These are phyloP conservation scores for Nasonia giraulti DNA, from an alignment of 1,140 invertebrate species.

Conservation along the genomic window DNA sequence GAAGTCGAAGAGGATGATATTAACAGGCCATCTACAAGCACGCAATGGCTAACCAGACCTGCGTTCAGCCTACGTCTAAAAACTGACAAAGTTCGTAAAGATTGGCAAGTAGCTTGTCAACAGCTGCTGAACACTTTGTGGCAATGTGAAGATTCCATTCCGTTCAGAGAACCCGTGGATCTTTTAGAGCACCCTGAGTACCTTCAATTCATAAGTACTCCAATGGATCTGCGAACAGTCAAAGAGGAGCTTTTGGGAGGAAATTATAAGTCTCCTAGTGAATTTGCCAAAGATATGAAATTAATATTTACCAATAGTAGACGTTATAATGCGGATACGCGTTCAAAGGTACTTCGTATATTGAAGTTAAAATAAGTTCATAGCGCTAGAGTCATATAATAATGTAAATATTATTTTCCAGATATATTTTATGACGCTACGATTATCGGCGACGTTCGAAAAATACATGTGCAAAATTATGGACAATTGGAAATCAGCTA, in stretches of 20 bases:
- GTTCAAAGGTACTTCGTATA: constrained; percentile 79
- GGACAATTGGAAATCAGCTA: constrained; percentile 77
- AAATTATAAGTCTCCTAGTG: constrained; percentile 83
- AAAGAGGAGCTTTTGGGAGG: constrained; percentile 85
- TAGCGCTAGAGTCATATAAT: constrained; percentile 3
- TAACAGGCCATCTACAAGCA: constrained; percentile 75
- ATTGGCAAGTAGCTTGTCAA: constrained; percentile 81
- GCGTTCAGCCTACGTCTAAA: constrained; percentile 61
- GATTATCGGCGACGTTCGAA: constrained; percentile 91
- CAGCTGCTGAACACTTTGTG: constrained; percentile 82
- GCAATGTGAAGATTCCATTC: constrained; percentile 86
- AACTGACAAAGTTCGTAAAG: constrained; percentile 62
- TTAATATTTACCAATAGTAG: constrained; percentile 94
- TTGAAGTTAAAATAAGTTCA: constrained; percentile 46
- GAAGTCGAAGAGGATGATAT: constrained; percentile 69
- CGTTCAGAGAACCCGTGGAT: constrained; percentile 88
- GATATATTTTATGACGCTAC: constrained; percentile 94
- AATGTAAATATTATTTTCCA: constrained; percentile 66
- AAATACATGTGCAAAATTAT: constrained; percentile 83
- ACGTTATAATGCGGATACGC: constrained; percentile 93
- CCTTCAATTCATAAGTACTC: constrained; percentile 79
- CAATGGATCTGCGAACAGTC: constrained; percentile 89
- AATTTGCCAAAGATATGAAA: constrained; percentile 91
- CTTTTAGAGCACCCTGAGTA: constrained; percentile 85
- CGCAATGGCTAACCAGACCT: constrained; percentile 64